These are phyloP conservation scores for Chaetophractus vellerosus DNA, from an alignment of 2,797 vertebrate genomes.

Conservation along the genomic window DNA sequence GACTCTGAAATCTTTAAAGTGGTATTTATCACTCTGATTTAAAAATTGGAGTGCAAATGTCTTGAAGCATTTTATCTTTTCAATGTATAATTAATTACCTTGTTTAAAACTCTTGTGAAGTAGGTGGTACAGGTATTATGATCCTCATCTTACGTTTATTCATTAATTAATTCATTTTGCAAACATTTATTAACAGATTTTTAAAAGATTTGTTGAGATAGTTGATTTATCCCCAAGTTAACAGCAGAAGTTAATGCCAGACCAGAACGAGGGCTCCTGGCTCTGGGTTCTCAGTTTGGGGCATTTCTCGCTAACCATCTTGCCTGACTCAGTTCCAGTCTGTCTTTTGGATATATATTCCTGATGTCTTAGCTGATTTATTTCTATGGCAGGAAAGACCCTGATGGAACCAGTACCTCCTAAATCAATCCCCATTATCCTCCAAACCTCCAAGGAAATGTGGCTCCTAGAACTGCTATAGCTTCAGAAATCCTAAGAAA, in stretches of 20 bases:
- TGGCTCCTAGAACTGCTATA: neutral
- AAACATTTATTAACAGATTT: slow-evolving; percentile 62
- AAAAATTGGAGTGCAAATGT: slow-evolving; percentile 65
- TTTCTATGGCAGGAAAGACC: slow-evolving; percentile 45
- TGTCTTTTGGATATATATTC: slow-evolving; percentile 6
- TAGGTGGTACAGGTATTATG: slow-evolving; percentile 59
- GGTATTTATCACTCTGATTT: slow-evolving; percentile 70
- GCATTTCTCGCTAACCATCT: slow-evolving; percentile 12
- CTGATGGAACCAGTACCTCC: slow-evolving; percentile 12
- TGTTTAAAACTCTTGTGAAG: slow-evolving; percentile 71
- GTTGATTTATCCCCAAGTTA: neutral
- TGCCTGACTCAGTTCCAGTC: neutral
- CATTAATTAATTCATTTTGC: slow-evolving; percentile 26
- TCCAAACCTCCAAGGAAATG: slow-evolving; percentile 22
- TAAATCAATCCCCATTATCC: slow-evolving; percentile 48
- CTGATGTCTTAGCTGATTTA: slow-evolving; percentile 8
- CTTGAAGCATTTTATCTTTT: slow-evolving; percentile 74
- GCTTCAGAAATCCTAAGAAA: slow-evolving; percentile 51
- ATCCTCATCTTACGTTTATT: slow-evolving; percentile 33
- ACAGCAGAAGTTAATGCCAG: neutral
- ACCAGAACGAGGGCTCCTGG: neutral
- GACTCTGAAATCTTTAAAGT: slow-evolving; percentile 52
- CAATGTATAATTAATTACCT: slow-evolving; percentile 73
- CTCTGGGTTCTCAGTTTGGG: slow-evolving; percentile 19
- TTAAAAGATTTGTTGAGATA: neutral